Base-by-base conservation (phyloP, 1,140 invertebrate genomes). In the Luehdorfia chinensis region DNA sequence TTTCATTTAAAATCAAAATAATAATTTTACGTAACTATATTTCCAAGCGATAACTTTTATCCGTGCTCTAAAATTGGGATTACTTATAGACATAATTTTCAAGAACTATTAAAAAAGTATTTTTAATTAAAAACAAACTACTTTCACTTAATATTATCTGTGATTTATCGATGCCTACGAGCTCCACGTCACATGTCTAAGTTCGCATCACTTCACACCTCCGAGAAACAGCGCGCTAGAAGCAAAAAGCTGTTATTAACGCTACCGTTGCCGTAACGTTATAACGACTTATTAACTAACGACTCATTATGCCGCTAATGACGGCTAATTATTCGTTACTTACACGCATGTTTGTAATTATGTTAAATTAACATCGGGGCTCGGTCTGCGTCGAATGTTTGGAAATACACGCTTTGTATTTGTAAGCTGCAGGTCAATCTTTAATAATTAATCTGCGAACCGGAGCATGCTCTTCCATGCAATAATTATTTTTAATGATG, bases 321-420 rank as follows among this genome's bases (percentile, higher is more conserved):
- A 43, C 25, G 23, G 15, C 9, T 43, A 43, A 43, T 43, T 43
- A 43, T 14, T 16, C 25, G 36, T 39, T 43, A 28, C 12, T 28
- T 43, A 28, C 5, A 11, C 18, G 9, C 16, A 2, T 21, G 18
- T 37, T 19, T 11, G 23, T 43, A 28, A 41, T 41, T 41, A 41
- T 27, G 8, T 28, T 1, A 11, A 43, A 43, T 43, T 43, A 30
- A 28, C 23, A 13, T 37, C 34, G 16, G 23, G 16, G 25, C n/a
- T 21, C 18, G n/a, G 4, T 16, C 18, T 37, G 16, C 23, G 23
- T 25, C 13, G 23, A 41, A 41, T 43, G 23, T 43, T 43, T 16
- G 39, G 25, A 43, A 43, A 43, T 30, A 43, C 13, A 41, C 5
- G 23, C 13, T 30, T 27, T 9, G 13, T 43, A 16, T 15, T 23